These are phyloP conservation scores for Cirrhinus mrigala DNA, from an alignment of 2,797 vertebrate species.

Conservation along the genomic window DNA sequence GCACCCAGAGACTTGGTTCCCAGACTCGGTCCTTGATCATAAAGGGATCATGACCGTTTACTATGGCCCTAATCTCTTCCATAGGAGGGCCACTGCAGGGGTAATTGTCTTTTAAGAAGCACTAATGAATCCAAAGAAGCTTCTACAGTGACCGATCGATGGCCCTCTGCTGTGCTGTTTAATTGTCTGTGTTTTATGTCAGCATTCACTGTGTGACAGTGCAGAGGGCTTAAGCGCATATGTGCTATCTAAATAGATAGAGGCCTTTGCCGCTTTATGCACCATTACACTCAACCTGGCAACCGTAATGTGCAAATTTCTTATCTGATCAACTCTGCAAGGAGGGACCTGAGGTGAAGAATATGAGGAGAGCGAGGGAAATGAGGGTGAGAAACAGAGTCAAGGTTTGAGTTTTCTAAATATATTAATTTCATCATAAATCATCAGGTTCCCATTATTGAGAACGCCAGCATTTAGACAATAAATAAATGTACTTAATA, in stretches of 20 bases:
- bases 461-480: not conserved
- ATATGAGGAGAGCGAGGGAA: not conserved
- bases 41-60: conserved; percentile 44
- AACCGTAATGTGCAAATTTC: conserved; percentile 9
- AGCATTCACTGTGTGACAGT: conserved; percentile 31
- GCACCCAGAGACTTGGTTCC: not conserved
- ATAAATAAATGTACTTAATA: not conserved
- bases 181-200: conserved; percentile 38
- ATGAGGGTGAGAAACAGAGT: not conserved
- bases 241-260: conserved; percentile 37
- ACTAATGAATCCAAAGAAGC: conserved; percentile 32
- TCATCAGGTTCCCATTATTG: not conserved
- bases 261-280: conserved; percentile 4
- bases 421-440: not conserved
- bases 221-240: conserved; percentile 31
- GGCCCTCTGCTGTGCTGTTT: conserved; percentile 35
- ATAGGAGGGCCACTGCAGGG: conserved; percentile 51
- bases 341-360: not conserved
- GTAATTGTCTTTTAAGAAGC: conserved; percentile 52
- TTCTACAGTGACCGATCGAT: conserved; percentile 47
- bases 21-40: conserved; percentile 32
- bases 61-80: conserved; percentile 27
- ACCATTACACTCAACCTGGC: conserved; percentile 25
- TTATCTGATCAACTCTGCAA: not conserved
- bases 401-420: conserved; percentile 2